These are phyloP conservation scores for Steinernema khuongi DNA, from an alignment of 1,140 invertebrate genomes.

Conservation along the genomic window DNA sequence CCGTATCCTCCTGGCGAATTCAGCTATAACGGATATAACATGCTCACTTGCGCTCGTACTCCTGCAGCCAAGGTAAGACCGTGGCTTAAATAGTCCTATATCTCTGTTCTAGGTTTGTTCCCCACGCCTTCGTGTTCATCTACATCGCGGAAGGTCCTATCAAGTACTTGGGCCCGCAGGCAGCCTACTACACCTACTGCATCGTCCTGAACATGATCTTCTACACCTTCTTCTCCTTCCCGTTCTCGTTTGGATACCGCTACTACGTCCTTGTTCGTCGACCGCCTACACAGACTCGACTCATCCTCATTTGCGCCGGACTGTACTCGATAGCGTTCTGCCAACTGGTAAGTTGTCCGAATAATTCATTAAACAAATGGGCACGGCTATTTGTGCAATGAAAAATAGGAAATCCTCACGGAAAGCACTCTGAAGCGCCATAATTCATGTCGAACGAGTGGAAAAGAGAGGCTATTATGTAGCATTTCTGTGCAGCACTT, in stretches of 20 bases:
- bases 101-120: not conserved
- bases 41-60: not conserved
- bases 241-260: not conserved
- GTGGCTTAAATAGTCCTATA: too few species aligned
- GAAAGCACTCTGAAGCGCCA: too few species aligned
- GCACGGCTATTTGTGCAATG: too few species aligned
- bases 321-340: not conserved
- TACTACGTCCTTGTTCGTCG: not conserved
- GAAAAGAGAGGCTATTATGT: too few species aligned
- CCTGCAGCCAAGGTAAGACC: not conserved
- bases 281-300: not conserved
- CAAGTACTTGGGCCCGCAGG: not conserved
- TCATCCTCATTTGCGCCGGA: not conserved
- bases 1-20: slow-evolving; percentile 1
- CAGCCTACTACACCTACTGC: not conserved
- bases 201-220: not conserved
- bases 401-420: too few species aligned
- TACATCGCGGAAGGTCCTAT: not conserved
- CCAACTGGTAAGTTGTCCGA: not conserved
- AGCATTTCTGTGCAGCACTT: too few species aligned
- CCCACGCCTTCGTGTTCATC: not conserved
- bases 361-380: too few species aligned
- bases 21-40: not conserved
- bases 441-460: too few species aligned
- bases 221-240: not conserved